Conservation (phyloP, 2,888 invertebrate genomes). For the Scaeva pyrastri region DNA sequence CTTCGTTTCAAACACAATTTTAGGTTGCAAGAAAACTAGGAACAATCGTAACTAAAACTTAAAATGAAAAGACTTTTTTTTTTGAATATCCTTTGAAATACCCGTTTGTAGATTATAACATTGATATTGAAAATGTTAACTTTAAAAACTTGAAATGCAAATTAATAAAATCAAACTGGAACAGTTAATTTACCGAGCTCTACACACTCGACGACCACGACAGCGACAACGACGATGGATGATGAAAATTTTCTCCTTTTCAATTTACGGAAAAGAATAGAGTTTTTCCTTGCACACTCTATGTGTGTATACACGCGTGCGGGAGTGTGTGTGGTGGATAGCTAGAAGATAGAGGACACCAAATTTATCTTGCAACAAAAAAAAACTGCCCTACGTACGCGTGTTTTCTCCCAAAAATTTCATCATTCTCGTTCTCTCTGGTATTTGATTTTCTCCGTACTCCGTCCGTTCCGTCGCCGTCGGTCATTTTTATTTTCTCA, state of each 20-base stretch:
- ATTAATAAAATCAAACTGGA: conserved; percentile 53
- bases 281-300: conserved; percentile 51
- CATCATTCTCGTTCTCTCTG: neutral
- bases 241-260: conserved; percentile 63
- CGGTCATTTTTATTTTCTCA: neutral
- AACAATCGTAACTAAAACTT: neutral
- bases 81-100: neutral
- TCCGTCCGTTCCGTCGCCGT: no score
- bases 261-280: conserved; percentile 22
- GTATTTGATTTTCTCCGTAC: conserved; percentile 4
- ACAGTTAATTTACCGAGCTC: conserved; percentile 69
- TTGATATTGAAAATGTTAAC: conserved; percentile 9
- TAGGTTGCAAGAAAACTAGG: neutral
- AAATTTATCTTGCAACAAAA: conserved; percentile 16
- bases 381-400: conserved; percentile 34
- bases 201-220: conserved; percentile 72
- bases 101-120: neutral
- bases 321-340: conserved; percentile 62
- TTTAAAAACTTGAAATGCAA: conserved; percentile 40
- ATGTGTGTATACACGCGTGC: conserved; percentile 41
- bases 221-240: conserved; percentile 61
- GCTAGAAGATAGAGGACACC: conserved; percentile 51
- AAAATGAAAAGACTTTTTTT: neutral
- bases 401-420: conserved; percentile 16
- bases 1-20: neutral